Conservation (phyloP, 2,888 invertebrate genomes). For the Invenusta paracnida region DNA sequence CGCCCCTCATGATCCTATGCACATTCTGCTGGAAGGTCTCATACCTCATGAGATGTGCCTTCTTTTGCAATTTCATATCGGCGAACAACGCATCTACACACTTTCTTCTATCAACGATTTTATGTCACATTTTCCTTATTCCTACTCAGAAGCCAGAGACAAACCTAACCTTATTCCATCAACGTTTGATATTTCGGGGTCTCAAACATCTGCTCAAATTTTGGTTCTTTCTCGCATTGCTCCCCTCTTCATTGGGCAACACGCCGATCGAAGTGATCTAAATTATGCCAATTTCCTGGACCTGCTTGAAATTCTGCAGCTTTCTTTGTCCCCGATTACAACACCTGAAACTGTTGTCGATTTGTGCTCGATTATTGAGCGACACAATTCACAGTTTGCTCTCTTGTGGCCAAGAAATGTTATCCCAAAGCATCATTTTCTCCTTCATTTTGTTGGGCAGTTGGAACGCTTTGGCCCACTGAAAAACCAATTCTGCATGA, state of each 20-base stretch:
- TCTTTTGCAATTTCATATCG: neutral
- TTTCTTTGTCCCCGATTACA: neutral
- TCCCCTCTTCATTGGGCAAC: neutral
- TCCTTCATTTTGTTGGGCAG: conserved; percentile 32
- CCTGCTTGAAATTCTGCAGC: neutral
- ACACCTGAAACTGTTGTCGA: neutral
- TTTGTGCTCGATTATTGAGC: neutral
- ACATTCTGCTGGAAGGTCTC: neutral
- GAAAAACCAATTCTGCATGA: conserved; percentile 31
- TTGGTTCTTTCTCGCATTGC: neutral
- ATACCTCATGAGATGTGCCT: neutral
- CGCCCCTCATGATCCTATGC: neutral
- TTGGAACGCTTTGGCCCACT: conserved; percentile 32
- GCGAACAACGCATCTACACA: neutral
- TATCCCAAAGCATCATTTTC: conserved; percentile 26
- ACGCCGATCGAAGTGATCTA: neutral
- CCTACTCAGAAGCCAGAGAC: neutral
- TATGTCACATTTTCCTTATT: neutral
- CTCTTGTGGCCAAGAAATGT: neutral
- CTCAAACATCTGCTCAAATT: neutral
- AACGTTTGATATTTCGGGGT: neutral
- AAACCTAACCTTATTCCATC: neutral
- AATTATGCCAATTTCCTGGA: neutral
- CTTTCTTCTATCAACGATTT: neutral
- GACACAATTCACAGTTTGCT: neutral